Conservation (phyloP, 2,888 invertebrate genomes). For the Dasysyrphus albostriatus region DNA sequence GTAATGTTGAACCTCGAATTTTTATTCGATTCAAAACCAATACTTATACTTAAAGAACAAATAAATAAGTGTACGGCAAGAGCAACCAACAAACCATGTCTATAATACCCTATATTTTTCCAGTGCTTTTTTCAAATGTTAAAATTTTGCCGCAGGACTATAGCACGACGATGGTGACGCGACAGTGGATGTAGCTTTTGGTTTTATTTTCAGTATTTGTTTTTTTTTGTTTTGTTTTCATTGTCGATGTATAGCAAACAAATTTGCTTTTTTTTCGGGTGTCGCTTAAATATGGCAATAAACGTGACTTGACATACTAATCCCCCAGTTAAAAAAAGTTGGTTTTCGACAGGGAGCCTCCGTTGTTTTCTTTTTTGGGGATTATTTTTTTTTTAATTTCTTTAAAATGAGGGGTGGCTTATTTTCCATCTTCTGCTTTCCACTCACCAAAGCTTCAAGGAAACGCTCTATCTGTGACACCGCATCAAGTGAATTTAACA, state of each 20-base stretch:
- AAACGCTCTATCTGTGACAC: slow-evolving; percentile 5
- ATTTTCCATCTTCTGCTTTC: neutral
- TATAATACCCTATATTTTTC: neutral
- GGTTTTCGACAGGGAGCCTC: neutral
- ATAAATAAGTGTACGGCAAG: neutral
- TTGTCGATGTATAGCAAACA: slow-evolving; percentile 67
- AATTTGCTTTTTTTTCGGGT: slow-evolving; percentile 66
- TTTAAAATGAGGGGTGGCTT: slow-evolving; percentile 38
- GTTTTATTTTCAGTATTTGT: slow-evolving; percentile 24
- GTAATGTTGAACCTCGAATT: too few relatives aligned
- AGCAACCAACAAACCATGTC: neutral
- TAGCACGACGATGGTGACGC: slow-evolving; percentile 17
- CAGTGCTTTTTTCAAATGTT: neutral
- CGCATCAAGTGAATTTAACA: slow-evolving; percentile 63
- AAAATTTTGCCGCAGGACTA: slow-evolving; percentile 54
- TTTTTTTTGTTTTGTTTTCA: slow-evolving; percentile 15
- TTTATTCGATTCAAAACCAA: too few relatives aligned
- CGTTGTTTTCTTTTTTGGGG: neutral
- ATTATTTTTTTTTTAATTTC: slow-evolving; percentile 58
- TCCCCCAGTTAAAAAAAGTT: slow-evolving; percentile 74
- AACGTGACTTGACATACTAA: slow-evolving; percentile 84
- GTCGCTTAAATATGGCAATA: slow-evolving; percentile 80
- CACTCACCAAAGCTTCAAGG: slow-evolving; percentile 1
- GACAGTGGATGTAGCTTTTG: neutral
- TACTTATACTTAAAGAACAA: too few relatives aligned